A percentile compares a stretch with the other conserved stretches of the same genome.
Evolutionary conservation across 2,113 vertebrate genomes (phyloP).

Genomic region (Donacobius atricapilla): DNA sequence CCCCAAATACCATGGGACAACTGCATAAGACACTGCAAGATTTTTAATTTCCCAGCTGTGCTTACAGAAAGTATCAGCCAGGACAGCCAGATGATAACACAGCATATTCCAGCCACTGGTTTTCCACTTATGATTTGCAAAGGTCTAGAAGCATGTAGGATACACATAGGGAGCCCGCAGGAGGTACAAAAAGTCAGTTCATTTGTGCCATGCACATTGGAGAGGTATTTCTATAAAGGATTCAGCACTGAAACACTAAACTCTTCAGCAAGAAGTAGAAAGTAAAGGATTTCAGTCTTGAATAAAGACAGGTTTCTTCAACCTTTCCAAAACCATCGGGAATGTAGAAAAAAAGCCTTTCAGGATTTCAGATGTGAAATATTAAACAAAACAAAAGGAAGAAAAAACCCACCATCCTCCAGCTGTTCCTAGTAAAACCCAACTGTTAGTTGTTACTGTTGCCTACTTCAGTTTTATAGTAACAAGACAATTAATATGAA

Average conservation of each 20-base stretch:
- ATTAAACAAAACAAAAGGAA: neutral
- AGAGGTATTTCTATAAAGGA: neutral
- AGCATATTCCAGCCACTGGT: neutral
- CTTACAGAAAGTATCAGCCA: neutral
- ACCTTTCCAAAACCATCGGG: neutral
- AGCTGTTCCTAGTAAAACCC: neutral
- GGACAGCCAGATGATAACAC: neutral
- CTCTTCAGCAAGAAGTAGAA: neutral
- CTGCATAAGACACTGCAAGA: neutral
- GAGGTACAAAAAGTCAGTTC: neutral
- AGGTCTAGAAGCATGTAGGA: neutral
- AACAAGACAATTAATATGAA: neutral
- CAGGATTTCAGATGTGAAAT: neutral
- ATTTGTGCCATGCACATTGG: neutral
- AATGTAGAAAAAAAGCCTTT: neutral
- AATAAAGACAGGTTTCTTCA: neutral
- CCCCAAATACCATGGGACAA: neutral
- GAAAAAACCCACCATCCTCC: neutral
- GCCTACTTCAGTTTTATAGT: neutral
- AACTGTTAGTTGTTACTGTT: neutral
- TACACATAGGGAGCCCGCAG: neutral
- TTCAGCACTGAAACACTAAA: neutral
- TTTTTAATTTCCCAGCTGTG: neutral
- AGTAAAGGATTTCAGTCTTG: neutral
- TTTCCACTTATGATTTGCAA: neutral